These are phyloP conservation scores for Dipodomys spectabilis DNA, from an alignment of 2,113 vertebrate species.

Conservation along the genomic window DNA sequence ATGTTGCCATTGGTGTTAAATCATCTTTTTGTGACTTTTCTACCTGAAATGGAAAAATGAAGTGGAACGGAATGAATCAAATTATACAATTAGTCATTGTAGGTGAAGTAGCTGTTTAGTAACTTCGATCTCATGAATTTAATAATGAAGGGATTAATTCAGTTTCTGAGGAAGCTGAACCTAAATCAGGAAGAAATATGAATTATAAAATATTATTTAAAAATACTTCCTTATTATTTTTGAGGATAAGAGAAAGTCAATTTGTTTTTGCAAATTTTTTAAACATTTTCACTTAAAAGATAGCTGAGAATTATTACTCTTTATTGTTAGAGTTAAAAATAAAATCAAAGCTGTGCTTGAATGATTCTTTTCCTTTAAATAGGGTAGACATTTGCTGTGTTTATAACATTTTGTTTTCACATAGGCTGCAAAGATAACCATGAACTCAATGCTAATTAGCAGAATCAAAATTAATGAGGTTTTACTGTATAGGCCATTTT, in stretches of 20 bases:
- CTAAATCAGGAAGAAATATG: slow-evolving; percentile 38
- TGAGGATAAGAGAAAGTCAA: slow-evolving; percentile 55
- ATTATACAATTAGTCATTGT: slow-evolving; percentile 42
- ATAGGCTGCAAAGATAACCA: slow-evolving; percentile 64
- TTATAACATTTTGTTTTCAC: slow-evolving; percentile 70
- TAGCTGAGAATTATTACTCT: slow-evolving; percentile 65
- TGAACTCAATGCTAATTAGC: slow-evolving; percentile 78
- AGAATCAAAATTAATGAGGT: slow-evolving; percentile 75
- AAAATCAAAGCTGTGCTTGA: slow-evolving; percentile 62
- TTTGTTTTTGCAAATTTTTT: slow-evolving; percentile 67
- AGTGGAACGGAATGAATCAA: slow-evolving; percentile 21
- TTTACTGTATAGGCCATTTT: slow-evolving; percentile 64
- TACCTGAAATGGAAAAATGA: slow-evolving; percentile 41
- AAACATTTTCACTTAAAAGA: slow-evolving; percentile 66
- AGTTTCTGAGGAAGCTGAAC: slow-evolving; percentile 24
- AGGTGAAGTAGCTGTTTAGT: slow-evolving; percentile 4
- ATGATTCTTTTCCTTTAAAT: slow-evolving; percentile 71
- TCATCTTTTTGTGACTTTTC: slow-evolving; percentile 24
- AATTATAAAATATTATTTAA: slow-evolving; percentile 51
- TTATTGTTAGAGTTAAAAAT: slow-evolving; percentile 76
- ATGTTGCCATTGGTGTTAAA: not conserved
- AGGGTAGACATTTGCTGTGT: slow-evolving; percentile 70
- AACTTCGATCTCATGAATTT: slow-evolving; percentile 27
- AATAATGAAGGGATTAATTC: slow-evolving; percentile 43
- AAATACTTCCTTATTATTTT: slow-evolving; percentile 63